Percentiles rank a stretch among this genome's conserved stretches.
Evolutionary conservation across 1,140 invertebrate species (phyloP).

Genomic region (Drosophila carrolli): DNA sequence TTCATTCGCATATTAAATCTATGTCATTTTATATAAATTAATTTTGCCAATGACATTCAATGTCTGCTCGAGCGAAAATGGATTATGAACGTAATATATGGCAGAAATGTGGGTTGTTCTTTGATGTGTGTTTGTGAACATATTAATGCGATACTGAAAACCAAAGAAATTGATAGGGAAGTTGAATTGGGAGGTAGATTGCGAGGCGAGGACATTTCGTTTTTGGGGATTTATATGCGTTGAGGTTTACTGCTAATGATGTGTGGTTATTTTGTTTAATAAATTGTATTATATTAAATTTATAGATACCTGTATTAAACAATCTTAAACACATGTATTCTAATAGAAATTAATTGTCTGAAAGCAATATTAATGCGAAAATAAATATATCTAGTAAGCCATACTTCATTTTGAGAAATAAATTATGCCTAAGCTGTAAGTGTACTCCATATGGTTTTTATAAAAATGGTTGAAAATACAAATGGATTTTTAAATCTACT

Average conservation of each 20-base stretch:
- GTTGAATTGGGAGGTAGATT: background rate
- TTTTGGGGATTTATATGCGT: conserved; percentile 12
- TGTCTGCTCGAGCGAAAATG: conserved; percentile 48
- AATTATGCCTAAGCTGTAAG: no score
- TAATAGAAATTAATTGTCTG: no score
- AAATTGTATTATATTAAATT: background rate
- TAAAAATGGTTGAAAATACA: no score
- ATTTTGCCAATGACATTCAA: conserved; percentile 59
- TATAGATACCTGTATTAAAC: background rate
- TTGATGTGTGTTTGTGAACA: conserved; percentile 16
- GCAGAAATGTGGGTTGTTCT: conserved; percentile 5
- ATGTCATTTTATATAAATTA: conserved; percentile 68
- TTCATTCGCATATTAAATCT: conserved; percentile 51
- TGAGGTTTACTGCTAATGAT: conserved; percentile 7
- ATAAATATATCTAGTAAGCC: background rate
- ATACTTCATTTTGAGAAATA: no score
- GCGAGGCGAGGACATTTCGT: background rate
- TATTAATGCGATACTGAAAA: conserved; percentile 30
- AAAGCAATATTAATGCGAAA: background rate
- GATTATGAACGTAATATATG: conserved; percentile 45
- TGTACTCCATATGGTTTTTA: no score
- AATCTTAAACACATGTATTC: background rate
- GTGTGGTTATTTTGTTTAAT: background rate
- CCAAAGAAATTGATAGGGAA: conserved; percentile 10
- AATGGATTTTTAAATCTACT: no score